Conservation (phyloP, 2,888 invertebrate genomes). For the Agonopterix heracliana region DNA sequence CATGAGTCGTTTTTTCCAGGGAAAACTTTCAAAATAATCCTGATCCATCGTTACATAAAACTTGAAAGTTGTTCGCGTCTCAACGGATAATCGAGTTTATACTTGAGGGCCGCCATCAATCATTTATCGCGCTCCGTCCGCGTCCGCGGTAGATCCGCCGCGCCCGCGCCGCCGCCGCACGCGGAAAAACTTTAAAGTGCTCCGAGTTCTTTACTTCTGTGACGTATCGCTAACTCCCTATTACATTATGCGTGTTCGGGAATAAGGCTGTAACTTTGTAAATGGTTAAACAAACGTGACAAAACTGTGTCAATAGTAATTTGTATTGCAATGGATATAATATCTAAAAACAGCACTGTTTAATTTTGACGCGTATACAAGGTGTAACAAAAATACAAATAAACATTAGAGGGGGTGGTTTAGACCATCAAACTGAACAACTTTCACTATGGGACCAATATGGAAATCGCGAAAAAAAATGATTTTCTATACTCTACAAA, state of each 20-base stretch:
- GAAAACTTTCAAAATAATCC: conserved; percentile 68
- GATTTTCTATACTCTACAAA: too few relatives aligned
- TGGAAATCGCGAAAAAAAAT: too few relatives aligned
- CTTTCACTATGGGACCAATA: too few relatives aligned
- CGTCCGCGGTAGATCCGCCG: conserved; percentile 30
- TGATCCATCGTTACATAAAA: conserved; percentile 76
- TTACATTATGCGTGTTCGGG: conserved; percentile 3
- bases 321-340: too few relatives aligned
- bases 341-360: too few relatives aligned
- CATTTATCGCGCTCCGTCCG: conserved; percentile 64
- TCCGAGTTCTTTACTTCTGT: conserved; percentile 44
- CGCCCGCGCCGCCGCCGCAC: conserved; percentile 27
- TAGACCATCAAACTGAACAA: too few relatives aligned
- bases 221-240: conserved; percentile 41
- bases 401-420: too few relatives aligned
- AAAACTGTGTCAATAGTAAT: not conserved
- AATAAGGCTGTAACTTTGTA: not conserved
- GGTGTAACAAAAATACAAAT: too few relatives aligned
- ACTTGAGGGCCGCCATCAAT: conserved; percentile 74
- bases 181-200: conserved; percentile 71
- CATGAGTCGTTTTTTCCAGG: conserved; percentile 62
- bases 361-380: too few relatives aligned
- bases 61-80: conserved; percentile 75
- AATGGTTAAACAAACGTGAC: conserved; percentile 4
- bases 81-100: conserved; percentile 76